Base-by-base conservation (phyloP, 2,888 invertebrate species). In the Drosophila picticornis region DNA sequence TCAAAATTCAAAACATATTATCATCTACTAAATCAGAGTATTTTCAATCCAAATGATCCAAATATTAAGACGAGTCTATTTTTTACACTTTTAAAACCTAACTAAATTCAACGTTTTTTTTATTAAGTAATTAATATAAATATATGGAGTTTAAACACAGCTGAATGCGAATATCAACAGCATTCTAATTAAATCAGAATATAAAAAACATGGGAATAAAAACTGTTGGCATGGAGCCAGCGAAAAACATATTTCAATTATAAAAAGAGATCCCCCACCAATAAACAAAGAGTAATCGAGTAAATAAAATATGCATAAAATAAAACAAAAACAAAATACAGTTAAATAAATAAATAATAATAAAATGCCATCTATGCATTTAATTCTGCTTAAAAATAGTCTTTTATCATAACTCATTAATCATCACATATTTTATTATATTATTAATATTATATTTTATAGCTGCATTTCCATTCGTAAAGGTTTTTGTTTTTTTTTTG, bases 351-450 rank as follows among this genome's bases (percentile, higher is more conserved):
- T 40, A n/a, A n/a, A 10, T n/a, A 40, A 10, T 32, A 0, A 31
- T 4, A 11, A 4, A 9, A 40, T 10, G 2, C 4, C n/a, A n/a
- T 43, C 6, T 1, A 22, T 4, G 43, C 13, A 13, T 13, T 22
- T 4, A 13, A 22, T 16, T 46, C 13, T 1, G 4, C 3, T 13
- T 29, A 6, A 7, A 5, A 34, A 34, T 16, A 7, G 22, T 16
- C 0, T 1, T 16, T 25, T 16, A 46, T 25, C 46, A 16, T 9
- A 16, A 16, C 2, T 4, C 16, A 9, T 22, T 43, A 6, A 22
- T 13, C 13, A 13, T 34, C 2, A 2, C 0, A 13, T 2, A 13
- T n/a, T n/a, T n/a, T n/a, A n/a, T n/a, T n/a, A n/a, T n/a, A n/a
- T n/a, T n/a, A n/a, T n/a, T n/a, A n/a, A n/a, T n/a, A n/a, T n/a